A percentile compares a stretch with the other conserved stretches of the same genome.
Evolutionary conservation across 2,113 vertebrate species (phyloP).

Genomic region (Tricholaema leucomelas): DNA sequence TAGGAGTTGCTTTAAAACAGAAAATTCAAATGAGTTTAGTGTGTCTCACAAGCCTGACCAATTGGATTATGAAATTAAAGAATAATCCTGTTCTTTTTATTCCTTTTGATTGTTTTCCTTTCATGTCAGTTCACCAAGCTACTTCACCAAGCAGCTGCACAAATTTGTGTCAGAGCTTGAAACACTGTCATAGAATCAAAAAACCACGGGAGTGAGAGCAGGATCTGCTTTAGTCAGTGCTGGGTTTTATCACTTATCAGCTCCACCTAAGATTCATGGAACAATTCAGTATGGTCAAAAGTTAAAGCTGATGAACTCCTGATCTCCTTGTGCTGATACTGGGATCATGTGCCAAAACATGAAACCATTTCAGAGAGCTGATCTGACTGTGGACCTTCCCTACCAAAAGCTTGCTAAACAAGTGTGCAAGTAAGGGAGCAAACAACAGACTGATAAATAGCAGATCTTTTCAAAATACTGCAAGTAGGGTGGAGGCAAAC

Average conservation of each 20-base stretch:
- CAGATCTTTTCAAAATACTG: neutral
- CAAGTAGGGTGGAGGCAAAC: neutral
- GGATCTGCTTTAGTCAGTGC: neutral
- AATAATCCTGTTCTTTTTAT: neutral
- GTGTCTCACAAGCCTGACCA: neutral
- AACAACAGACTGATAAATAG: neutral
- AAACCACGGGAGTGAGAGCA: neutral
- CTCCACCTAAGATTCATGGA: neutral
- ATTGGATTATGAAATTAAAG: neutral
- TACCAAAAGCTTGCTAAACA: neutral
- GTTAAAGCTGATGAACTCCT: neutral
- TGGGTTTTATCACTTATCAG: neutral
- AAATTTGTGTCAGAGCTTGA: neutral
- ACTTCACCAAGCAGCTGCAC: neutral
- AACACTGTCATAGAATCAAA: neutral
- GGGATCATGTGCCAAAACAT: neutral
- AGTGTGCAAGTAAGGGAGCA: neutral
- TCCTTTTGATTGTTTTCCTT: neutral
- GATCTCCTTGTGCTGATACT: neutral
- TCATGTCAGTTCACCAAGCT: neutral
- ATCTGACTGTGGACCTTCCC: neutral
- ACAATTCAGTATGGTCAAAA: neutral
- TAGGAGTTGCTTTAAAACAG: conserved; percentile 22
- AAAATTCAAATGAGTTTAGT: conserved; percentile 15
- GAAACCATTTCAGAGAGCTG: neutral